Percentiles rank a stretch among this genome's conserved stretches.
Evolutionary conservation across 92 coral and sea anemone genomes (phyloP).

Genomic region (Muricea muricata): DNA sequence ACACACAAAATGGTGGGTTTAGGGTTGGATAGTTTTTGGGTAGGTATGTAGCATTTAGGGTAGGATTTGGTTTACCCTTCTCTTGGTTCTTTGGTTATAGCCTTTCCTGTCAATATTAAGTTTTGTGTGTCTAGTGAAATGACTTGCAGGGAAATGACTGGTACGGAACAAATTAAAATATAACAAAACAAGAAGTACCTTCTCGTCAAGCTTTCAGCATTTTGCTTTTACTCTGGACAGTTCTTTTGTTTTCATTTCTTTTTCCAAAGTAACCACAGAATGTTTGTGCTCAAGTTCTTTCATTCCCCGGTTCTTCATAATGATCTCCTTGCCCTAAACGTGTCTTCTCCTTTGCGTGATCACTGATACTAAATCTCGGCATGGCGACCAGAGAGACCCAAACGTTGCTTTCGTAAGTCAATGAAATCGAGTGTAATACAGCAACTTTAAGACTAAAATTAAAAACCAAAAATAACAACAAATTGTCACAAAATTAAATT

Average conservation of each 20-base stretch:
- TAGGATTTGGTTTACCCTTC: not conserved
- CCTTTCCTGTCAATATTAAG: not conserved
- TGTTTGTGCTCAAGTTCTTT: not conserved
- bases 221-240: not conserved
- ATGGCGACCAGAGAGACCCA: not conserved
- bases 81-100: not conserved
- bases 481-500: too few species aligned
- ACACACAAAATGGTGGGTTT: too few species aligned
- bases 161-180: not conserved
- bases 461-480: not conserved
- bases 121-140: not conserved
- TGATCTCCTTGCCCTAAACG: not conserved
- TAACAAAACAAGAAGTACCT: not conserved
- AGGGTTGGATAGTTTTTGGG: not conserved
- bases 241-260: not conserved
- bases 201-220: slow-evolving; percentile 14
- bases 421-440: not conserved
- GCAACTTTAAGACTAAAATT: not conserved
- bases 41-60: not conserved
- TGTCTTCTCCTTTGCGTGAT: not conserved
- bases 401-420: not conserved
- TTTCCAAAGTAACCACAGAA: not conserved
- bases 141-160: not conserved
- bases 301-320: not conserved
- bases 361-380: not conserved